Percentiles rank a stretch among this genome's conserved stretches.
Conservation (phyloP, 2,113 vertebrate species). For the Rhinoderma darwinii region DNA sequence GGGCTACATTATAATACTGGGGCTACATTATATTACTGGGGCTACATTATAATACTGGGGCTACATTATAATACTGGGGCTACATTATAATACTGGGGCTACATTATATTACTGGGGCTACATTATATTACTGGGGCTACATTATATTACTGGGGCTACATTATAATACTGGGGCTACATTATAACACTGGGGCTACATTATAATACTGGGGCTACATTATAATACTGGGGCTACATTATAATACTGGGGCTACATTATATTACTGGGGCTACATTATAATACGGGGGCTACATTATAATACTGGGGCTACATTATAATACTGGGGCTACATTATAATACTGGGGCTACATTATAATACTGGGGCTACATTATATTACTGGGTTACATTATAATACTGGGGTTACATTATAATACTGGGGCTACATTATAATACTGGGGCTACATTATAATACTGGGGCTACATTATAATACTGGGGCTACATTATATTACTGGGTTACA, state of each 20-base stretch:
- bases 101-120: too few species aligned
- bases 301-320: not conserved
- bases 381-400: not conserved
- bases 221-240: not conserved
- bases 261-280: not conserved
- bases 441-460: not conserved
- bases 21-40: too few species aligned
- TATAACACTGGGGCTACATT: not conserved
- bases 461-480: not conserved
- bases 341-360: too few species aligned
- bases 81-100: too few species aligned
- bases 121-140: too few species aligned
- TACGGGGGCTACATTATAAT: not conserved
- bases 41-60: too few species aligned
- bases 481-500: too few species aligned
- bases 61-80: too few species aligned
- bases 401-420: not conserved
- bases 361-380: not conserved
- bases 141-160: too few species aligned
- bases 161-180: too few species aligned
- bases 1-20: too few species aligned
- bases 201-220: not conserved
- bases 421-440: not conserved
- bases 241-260: not conserved
- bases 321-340: not conserved